Base-by-base conservation (phyloP, 2,888 invertebrate genomes). In the Cyclophora albipunctata region DNA sequence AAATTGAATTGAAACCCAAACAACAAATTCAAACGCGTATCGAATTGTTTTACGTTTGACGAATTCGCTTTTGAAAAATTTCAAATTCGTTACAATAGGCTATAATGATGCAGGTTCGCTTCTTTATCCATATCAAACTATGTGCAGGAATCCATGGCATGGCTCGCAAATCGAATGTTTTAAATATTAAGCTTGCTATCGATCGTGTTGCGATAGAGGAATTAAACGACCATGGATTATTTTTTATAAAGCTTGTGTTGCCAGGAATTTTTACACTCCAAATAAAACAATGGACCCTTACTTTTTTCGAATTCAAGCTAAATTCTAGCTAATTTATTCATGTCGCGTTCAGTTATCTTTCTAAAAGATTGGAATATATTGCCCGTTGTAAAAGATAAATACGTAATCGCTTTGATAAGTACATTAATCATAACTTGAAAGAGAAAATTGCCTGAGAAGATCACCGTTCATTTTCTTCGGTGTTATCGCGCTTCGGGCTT, bases 31-130 rank as follows among this genome's bases (percentile, higher is more conserved):
- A 73, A 85, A 87, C 82, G 87, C 88, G 88, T 88, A 85, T 88
- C 88, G 87, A 88, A 88, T 88, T 88, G 87, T 88, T 88, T 88
- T 87, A 88, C 84, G 83, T 84, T 86, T 86, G 85, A 83, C 85
- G 86, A 83, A 83, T 84, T 85, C 85, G 79, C 80, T 82, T 84
- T 86, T 84, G 64, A 73, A 78, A 87, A 84, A 80, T 84, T 84
- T 83, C 63, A 77, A 84, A 85, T 81, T 81, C 71, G 78, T 67
- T 75, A 84, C 88, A 87, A 88, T 88, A 86, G 87, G 73, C 75
- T 70, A 84, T 88, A 87, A 88, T 86, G 86, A 88, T 79, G 84
- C 82, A 78, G 83, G 76, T 68, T 73, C 70, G 73, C 71, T 85
- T 82, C 84, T 85, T 88, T 84, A 81, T 80, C 71, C 69, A 62